Percentiles rank a stretch among this genome's conserved stretches.
phyloP scores from a whole-genome alignment of 2,888 invertebrate species.

The Ptycholaimellus sp. region DNA sequence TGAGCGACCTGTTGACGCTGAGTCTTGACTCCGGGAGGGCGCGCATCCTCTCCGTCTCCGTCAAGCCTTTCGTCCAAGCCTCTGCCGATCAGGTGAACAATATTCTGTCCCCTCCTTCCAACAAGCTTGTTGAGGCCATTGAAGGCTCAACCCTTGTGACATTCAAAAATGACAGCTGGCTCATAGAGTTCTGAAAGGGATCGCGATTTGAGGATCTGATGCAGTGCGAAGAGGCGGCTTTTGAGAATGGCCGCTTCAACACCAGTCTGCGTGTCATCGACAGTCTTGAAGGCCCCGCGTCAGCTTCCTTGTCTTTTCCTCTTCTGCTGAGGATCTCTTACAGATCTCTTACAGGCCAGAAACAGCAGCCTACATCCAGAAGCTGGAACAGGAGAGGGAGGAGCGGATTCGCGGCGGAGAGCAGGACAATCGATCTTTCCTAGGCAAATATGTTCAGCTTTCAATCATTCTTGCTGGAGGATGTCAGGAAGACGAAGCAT shows the following conservation, averaged over 20 bases:
- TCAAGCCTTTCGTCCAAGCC: conserved; percentile 5
- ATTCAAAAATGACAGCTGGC: too few relatives aligned
- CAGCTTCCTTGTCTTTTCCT: too few relatives aligned
- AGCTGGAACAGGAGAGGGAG: conserved; percentile 63
- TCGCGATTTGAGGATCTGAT: too few relatives aligned
- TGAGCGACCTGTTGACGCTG: conserved; percentile 17
- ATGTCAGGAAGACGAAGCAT: conserved; percentile 7
- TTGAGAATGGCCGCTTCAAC: conserved; percentile 21
- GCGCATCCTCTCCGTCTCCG: conserved; percentile 14
- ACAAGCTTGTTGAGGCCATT: too few relatives aligned
- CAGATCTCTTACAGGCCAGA: too few relatives aligned
- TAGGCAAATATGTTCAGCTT: conserved; percentile 68
- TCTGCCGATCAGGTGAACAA: neutral
- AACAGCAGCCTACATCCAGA: conserved; percentile 77
- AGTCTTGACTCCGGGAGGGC: conserved; percentile 13
- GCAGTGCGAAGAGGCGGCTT: too few relatives aligned
- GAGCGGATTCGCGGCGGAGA: conserved; percentile 49
- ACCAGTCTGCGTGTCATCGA: conserved; percentile 25
- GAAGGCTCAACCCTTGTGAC: too few relatives aligned
- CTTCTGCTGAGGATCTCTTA: too few relatives aligned
- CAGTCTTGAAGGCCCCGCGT: conserved; percentile 23
- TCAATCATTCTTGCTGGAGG: conserved; percentile 4
- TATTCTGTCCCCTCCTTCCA: conserved; percentile 1
- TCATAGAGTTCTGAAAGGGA: too few relatives aligned
- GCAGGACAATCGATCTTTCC: conserved; percentile 67